These are phyloP conservation scores for Autographa gamma DNA, from an alignment of 2,888 invertebrate genomes.

Conservation along the genomic window DNA sequence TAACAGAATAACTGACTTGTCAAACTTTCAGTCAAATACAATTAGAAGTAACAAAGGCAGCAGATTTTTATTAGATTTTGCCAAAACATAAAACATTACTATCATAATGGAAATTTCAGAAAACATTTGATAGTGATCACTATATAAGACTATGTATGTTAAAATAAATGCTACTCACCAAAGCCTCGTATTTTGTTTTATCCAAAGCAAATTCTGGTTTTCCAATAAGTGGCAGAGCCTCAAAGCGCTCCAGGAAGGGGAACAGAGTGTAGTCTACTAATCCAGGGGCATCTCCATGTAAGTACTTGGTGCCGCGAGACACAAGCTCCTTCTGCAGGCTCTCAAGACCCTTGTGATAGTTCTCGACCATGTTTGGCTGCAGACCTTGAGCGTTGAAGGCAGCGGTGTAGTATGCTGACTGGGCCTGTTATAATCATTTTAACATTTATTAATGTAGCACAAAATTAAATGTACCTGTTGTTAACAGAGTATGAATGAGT, in stretches of 20 bases:
- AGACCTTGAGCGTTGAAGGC: constrained; percentile 78
- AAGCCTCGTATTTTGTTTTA: constrained; percentile 89
- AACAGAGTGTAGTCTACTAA: constrained; percentile 95
- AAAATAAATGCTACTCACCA: constrained; percentile 86
- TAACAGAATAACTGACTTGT: no score
- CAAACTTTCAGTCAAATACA: no score
- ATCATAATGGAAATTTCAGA: background rate
- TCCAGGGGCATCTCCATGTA: constrained; percentile 92
- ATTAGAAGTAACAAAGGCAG: no score
- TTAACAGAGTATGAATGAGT: no score
- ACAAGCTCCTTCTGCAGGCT: constrained; percentile 91
- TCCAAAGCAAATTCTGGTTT: constrained; percentile 91
- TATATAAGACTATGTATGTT: background rate
- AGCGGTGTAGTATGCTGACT: constrained; percentile 87
- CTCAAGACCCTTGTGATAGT: constrained; percentile 89
- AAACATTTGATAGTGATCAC: background rate
- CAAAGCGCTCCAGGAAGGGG: constrained; percentile 93
- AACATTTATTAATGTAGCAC: background rate
- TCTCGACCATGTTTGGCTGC: constrained; percentile 81
- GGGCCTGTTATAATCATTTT: constrained; percentile 79
- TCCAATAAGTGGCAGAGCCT: constrained; percentile 88
- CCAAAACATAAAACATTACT: no score
- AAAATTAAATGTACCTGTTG: no score
- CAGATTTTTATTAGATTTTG: no score
- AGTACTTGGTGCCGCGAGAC: constrained; percentile 90